Percentiles rank a stretch among this genome's conserved stretches.
Conservation (phyloP, 2,113 vertebrate species). For the Clarias batrachus region DNA sequence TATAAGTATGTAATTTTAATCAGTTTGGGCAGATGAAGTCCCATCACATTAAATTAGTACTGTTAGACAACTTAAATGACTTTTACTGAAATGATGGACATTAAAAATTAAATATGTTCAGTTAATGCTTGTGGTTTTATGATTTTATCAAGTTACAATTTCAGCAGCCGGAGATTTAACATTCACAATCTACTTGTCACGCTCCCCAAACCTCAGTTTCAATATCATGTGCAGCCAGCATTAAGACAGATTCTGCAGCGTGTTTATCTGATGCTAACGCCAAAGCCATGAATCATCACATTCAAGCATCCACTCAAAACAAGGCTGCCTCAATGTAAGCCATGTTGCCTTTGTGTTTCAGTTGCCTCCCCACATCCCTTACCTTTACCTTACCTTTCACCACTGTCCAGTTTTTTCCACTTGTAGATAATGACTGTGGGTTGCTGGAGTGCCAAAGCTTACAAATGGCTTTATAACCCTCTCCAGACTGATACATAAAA, state of each 20-base stretch:
- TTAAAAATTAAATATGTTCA: slow-evolving; percentile 20
- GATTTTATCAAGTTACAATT: slow-evolving; percentile 50
- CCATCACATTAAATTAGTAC: neutral
- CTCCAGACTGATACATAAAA: no score
- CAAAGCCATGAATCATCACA: slow-evolving; percentile 62
- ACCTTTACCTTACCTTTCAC: slow-evolving; percentile 19
- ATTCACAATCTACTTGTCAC: slow-evolving; percentile 73
- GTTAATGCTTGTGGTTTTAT: slow-evolving; percentile 56
- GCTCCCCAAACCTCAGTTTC: slow-evolving; percentile 71
- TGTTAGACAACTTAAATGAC: neutral
- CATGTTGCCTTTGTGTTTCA: slow-evolving; percentile 54
- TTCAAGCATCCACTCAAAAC: slow-evolving; percentile 52
- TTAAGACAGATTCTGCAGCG: slow-evolving; percentile 71
- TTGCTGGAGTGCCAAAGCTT: no score
- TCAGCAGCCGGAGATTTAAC: slow-evolving; percentile 60
- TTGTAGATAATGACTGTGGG: no score
- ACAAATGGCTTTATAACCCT: no score
- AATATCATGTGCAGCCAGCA: slow-evolving; percentile 66
- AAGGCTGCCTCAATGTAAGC: slow-evolving; percentile 54
- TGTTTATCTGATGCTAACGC: slow-evolving; percentile 73
- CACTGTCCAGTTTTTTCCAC: no score
- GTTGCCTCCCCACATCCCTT: neutral
- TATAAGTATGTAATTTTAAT: neutral
- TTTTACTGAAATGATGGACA: neutral
- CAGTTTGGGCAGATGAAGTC: neutral